Conservation (phyloP, 64 coral and sea anemone genomes). For the Stichodactyla mertensii region DNA sequence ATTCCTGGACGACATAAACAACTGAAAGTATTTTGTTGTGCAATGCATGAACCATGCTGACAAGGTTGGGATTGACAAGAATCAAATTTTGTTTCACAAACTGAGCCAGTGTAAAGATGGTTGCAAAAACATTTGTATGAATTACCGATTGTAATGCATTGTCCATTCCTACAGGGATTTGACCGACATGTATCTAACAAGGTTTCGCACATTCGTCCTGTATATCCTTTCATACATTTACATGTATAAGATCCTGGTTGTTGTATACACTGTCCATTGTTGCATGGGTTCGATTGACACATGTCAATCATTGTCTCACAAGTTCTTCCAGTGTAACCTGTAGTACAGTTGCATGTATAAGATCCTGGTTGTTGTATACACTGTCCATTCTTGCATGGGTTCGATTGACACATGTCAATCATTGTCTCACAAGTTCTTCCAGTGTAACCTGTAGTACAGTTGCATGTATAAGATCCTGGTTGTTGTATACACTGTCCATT, state of each 20-base stretch:
- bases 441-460: too few relatives aligned
- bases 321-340: constrained; percentile 22
- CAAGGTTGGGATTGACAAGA: constrained; percentile 55
- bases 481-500: too few relatives aligned
- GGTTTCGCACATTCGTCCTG: constrained; percentile 40
- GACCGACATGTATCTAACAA: constrained; percentile 27
- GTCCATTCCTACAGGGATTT: constrained; percentile 48
- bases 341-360: constrained; percentile 13
- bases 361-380: constrained; percentile 23
- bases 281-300: constrained; percentile 31
- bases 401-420: constrained; percentile 6
- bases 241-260: constrained; percentile 19
- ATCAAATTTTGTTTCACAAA: constrained; percentile 40
- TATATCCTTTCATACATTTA: constrained; percentile 47
- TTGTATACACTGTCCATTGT: constrained; percentile 39
- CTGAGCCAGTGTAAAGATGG: constrained; percentile 37
- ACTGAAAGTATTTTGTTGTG: constrained; percentile 22
- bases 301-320: constrained; percentile 38
- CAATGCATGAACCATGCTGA: constrained; percentile 37
- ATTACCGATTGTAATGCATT: constrained; percentile 9
- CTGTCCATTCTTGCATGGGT: constrained; percentile 52
- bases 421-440: too few relatives aligned
- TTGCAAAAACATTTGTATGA: constrained; percentile 54
- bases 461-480: too few relatives aligned
- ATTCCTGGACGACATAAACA: constrained; percentile 55